Evolutionary conservation across 2,888 invertebrate genomes (phyloP).

Genomic region (Zygogramma bicolorata): DNA sequence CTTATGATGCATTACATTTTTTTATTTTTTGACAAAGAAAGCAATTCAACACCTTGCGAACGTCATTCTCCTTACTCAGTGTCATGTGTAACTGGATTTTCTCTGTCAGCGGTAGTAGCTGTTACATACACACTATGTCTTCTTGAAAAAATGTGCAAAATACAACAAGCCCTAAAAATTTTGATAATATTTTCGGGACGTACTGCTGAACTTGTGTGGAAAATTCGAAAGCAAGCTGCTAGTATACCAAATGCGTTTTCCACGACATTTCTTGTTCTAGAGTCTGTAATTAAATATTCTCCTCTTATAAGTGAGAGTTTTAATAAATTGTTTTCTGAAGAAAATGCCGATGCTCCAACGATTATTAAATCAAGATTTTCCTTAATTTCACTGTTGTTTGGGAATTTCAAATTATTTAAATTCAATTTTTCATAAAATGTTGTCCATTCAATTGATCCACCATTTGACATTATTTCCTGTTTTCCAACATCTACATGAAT

Average conservation of each 20-base stretch:
- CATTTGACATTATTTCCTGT: slow-evolving; percentile 7
- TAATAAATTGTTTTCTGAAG: not conserved
- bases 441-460: slow-evolving; percentile 4
- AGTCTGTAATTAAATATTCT: not conserved
- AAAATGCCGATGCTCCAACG: not conserved
- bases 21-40: slow-evolving; percentile 7
- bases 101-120: slow-evolving; percentile 13
- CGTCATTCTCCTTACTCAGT: slow-evolving; percentile 7
- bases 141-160: slow-evolving; percentile 13
- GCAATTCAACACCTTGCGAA: slow-evolving; percentile 1
- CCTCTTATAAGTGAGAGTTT: not conserved
- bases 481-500: slow-evolving; percentile 18
- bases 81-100: slow-evolving; percentile 8
- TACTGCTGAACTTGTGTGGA: not conserved
- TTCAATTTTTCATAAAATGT: not conserved
- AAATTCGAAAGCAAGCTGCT: not conserved
- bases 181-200: not conserved
- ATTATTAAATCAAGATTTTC: not conserved
- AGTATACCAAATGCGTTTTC: not conserved
- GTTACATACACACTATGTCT: not conserved
- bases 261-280: not conserved
- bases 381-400: not conserved
- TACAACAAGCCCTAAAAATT: not conserved
- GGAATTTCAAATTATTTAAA: not conserved
- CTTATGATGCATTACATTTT: slow-evolving; percentile 13